Evolutionary conservation across 2,113 vertebrate species (phyloP), one percentile per base, ranked within the genome.

Genomic region (Lichenostomus cassidix): DNA sequence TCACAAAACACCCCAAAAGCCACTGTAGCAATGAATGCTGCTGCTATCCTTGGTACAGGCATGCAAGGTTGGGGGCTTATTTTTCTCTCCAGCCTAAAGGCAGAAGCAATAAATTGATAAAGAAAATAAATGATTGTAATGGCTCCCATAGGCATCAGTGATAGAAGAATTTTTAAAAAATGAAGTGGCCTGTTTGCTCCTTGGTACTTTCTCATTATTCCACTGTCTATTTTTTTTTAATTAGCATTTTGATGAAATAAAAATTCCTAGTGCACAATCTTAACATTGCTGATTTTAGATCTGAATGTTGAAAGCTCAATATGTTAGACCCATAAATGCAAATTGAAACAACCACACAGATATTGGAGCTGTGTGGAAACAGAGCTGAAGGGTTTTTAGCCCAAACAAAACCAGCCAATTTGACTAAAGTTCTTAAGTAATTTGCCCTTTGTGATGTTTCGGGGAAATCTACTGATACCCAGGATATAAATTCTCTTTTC

Each of bases 321-420:
- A 73, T 74, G 68, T 84, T 81, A 78, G 94, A 80, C 68, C 80
- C 75, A 93, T 84, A 93, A 97, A 95, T 95, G 91, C 71, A 97
- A 95, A 97, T 77, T 92, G 88, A 94, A 97, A 78, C 81, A 94
- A 95, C 95, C 94, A 91, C 74, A 93, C 86, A 92, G 95, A 94
- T 64, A 86, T 21, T 27, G 75, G 58, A 94, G 74, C 69, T 69
- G 62, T 70, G 73, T 60, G 73, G 92, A 92, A 95, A 94, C 5
- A 73, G 89, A 95, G 59, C 70, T 76, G 64, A 94, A 94, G 86
- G 44, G 47, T 83, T 96, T 95, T 94, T 91, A 94, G 95, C 83
- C 87, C 77, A 93, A 93, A 94, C 77, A 85, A 94, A 86, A 63
- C 39, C 58, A 83, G 88, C n/a, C 75, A 86, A 90, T 59, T 91